Evolutionary conservation across 2,113 vertebrate genomes (phyloP).

Genomic region (Python bivittatus): DNA sequence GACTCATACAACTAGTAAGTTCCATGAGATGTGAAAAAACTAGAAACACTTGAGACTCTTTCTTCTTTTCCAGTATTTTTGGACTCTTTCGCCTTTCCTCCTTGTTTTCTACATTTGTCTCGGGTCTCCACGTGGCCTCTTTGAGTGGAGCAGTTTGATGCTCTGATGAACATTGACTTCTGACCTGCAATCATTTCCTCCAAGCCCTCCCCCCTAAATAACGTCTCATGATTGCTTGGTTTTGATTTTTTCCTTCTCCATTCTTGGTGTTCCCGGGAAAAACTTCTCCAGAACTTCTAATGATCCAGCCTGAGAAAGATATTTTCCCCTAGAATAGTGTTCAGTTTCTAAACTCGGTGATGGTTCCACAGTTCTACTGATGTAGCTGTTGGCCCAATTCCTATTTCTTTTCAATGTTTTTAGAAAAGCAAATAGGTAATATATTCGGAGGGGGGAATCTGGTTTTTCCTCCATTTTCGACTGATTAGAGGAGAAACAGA

Average conservation of each 20-base stretch:
- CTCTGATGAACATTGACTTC: too few relatives aligned
- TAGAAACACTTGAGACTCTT: too few relatives aligned
- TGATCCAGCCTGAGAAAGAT: neutral
- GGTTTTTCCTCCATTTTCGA: neutral
- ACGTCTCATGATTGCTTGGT: neutral
- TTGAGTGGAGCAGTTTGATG: too few relatives aligned
- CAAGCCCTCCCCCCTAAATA: neutral
- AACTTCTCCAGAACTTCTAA: neutral
- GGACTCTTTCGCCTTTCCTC: too few relatives aligned
- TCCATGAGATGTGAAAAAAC: too few relatives aligned
- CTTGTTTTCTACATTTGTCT: too few relatives aligned
- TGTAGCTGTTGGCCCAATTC: neutral
- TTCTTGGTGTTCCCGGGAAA: neutral
- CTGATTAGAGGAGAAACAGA: neutral
- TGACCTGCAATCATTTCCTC: neutral
- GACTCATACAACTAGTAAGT: too few relatives aligned
- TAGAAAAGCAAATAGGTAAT: too few relatives aligned
- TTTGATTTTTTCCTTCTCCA: neutral
- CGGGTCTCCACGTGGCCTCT: too few relatives aligned
- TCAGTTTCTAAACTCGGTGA: neutral
- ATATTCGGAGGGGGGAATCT: neutral
- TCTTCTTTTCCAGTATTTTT: too few relatives aligned
- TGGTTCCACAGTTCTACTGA: neutral
- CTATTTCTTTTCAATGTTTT: neutral
- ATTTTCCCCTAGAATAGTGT: neutral